These are phyloP conservation scores for Dinoponera quadriceps DNA, from an alignment of 1,140 invertebrate species.

Conservation along the genomic window DNA sequence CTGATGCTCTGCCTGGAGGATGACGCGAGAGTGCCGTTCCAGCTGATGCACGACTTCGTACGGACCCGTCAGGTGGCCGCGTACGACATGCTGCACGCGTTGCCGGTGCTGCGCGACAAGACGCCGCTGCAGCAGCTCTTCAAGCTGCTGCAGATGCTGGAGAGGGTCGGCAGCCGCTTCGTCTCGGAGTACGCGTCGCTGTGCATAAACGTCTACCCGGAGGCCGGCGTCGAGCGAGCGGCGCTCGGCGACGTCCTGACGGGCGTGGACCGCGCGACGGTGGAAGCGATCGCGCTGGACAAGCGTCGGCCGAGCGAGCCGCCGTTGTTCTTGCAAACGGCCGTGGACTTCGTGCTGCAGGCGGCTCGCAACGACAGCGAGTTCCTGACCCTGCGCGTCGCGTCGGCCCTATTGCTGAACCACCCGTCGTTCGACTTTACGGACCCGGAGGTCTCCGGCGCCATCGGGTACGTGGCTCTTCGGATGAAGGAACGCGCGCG, in stretches of 20 bases:
- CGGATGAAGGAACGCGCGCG: slow-evolving; percentile 44
- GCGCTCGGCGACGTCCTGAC: slow-evolving; percentile 17
- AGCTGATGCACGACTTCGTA: slow-evolving; percentile 39
- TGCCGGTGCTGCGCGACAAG: slow-evolving; percentile 32
- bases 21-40: slow-evolving; percentile 38
- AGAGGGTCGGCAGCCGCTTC: slow-evolving; percentile 32
- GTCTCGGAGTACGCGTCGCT: slow-evolving; percentile 55
- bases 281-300: slow-evolving; percentile 11
- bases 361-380: neutral
- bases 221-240: neutral
- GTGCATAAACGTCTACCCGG: slow-evolving; percentile 2
- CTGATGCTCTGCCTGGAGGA: slow-evolving; percentile 52
- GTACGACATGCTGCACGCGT: slow-evolving; percentile 44
- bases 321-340: slow-evolving; percentile 1
- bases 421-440: slow-evolving; percentile 42
- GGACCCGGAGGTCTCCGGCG: slow-evolving; percentile 45
- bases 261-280: slow-evolving; percentile 4
- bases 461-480: slow-evolving; percentile 32
- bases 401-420: slow-evolving; percentile 45
- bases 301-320: neutral
- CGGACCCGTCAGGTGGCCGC: slow-evolving; percentile 30
- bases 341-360: slow-evolving; percentile 20
- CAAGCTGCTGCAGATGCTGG: slow-evolving; percentile 56
- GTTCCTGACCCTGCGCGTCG: slow-evolving; percentile 20
- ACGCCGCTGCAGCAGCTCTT: slow-evolving; percentile 33